phyloP scores from a whole-genome alignment of 2,113 vertebrate genomes.

The Antennarius striatus region DNA sequence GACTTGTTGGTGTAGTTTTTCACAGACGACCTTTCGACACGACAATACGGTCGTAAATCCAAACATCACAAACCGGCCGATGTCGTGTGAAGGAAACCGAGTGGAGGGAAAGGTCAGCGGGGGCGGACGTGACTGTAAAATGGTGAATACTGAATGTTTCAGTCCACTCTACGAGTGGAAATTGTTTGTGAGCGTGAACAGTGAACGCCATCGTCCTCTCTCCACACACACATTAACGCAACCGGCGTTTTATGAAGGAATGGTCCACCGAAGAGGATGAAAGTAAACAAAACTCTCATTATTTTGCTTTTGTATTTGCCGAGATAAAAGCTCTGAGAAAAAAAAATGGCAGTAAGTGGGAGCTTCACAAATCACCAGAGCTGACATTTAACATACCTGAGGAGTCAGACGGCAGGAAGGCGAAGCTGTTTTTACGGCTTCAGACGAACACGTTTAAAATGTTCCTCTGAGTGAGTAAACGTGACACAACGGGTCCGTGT shows the following conservation, averaged over 20 bases:
- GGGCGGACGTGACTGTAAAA: background rate
- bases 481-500: background rate
- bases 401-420: background rate
- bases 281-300: constrained; percentile 33
- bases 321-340: constrained; percentile 4
- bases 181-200: constrained; percentile 18
- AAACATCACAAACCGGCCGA: constrained; percentile 3
- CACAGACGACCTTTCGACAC: constrained; percentile 16
- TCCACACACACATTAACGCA: constrained; percentile 27
- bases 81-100: constrained; percentile 11
- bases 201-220: constrained; percentile 20
- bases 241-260: constrained; percentile 28
- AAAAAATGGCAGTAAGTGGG: background rate
- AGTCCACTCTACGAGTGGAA: constrained; percentile 21
- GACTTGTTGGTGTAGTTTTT: constrained; percentile 13
- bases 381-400: background rate
- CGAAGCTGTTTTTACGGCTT: background rate
- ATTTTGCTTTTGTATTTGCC: constrained; percentile 24
- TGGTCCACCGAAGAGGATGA: constrained; percentile 20
- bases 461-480: background rate
- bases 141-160: background rate
- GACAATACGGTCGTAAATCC: constrained; percentile 38
- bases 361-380: constrained; percentile 3
- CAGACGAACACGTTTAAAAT: background rate
- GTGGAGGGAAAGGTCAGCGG: constrained; percentile 33